Evolutionary conservation across 2,888 invertebrate genomes (phyloP), one percentile per base, ranked within the genome.

Genomic region (Drosophila buzzatii): DNA sequence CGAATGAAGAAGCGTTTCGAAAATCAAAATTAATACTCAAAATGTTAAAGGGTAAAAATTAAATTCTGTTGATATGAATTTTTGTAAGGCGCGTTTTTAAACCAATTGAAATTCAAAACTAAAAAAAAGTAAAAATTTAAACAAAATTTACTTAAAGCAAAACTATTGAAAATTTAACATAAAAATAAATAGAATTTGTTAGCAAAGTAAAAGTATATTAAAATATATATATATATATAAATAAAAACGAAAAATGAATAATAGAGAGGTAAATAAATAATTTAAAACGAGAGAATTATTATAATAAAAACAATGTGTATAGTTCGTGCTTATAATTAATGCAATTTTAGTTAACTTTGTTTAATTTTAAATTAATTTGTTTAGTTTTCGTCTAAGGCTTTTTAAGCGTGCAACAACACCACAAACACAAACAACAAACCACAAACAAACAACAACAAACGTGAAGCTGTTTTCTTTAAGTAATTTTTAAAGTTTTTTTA

Each of bases 41-140:
- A 78, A 90, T 85, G 79, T 85, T 79, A 59, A 75, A 71, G 58
- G 2, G 35, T 60, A 61, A 78, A 81, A 73, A 82, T 82, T 64
- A 73, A 76, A 86, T 91, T 91, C 90, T 91, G 90, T 91, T 90
- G 86, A 91, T 90, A 86, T 91, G 81, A 91, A 90, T 90, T 90
- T 87, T 82, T 70, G 73, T 83, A 79, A 70, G 60, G 73, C 81
- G 78, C 72, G 84, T 85, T 85, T 81, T 85, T 82, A 83, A 83
- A 87, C 71, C 74, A 89, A 89, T 84, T 89, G 57, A 89, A 89
- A 73, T 47, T 65, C 44, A 53, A 56, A 44, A 23, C 35, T 44
- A 52, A 44, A 58, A 70, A 70, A 60, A 61, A 63, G 23, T 23
- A 69, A 75, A 68, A 65, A 59, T 2, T 31, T 62, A 76, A 70